phyloP scores from a whole-genome alignment of 2,113 vertebrate genomes.

The Meles meles region DNA sequence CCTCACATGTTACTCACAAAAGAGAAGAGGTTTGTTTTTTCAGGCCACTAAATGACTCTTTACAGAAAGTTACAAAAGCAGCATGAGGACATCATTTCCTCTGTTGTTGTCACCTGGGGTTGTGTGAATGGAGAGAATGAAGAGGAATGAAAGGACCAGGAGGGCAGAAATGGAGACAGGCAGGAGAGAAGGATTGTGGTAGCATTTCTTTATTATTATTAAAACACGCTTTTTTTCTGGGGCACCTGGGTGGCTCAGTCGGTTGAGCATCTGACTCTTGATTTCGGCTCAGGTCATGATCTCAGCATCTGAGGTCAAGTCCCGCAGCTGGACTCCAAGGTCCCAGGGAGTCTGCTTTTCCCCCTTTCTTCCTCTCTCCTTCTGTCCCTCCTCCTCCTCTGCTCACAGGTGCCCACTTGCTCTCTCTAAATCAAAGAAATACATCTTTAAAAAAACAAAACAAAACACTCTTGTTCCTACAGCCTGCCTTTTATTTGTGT shows the following conservation, averaged over 20 bases:
- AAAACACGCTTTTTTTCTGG: not conserved
- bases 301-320: not conserved
- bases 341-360: not conserved
- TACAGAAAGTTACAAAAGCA: constrained; percentile 19
- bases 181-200: not conserved
- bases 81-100: not conserved
- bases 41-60: not conserved
- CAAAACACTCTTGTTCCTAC: not conserved
- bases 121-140: not conserved
- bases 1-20: not conserved
- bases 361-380: not conserved
- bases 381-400: not conserved
- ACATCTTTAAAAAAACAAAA: not conserved
- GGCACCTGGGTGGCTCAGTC: not conserved
- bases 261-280: not conserved
- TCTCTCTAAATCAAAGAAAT: not conserved
- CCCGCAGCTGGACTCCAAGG: not conserved
- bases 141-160: constrained; percentile 16
- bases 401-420: not conserved
- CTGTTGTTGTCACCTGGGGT: not conserved
- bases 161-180: not conserved
- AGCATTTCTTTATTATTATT: not conserved
- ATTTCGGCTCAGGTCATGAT: not conserved
- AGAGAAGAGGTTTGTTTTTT: not conserved
- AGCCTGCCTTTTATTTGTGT: not conserved